Base-by-base conservation (phyloP, 2,113 vertebrate species). In the Oncorhynchus gorbuscha region DNA sequence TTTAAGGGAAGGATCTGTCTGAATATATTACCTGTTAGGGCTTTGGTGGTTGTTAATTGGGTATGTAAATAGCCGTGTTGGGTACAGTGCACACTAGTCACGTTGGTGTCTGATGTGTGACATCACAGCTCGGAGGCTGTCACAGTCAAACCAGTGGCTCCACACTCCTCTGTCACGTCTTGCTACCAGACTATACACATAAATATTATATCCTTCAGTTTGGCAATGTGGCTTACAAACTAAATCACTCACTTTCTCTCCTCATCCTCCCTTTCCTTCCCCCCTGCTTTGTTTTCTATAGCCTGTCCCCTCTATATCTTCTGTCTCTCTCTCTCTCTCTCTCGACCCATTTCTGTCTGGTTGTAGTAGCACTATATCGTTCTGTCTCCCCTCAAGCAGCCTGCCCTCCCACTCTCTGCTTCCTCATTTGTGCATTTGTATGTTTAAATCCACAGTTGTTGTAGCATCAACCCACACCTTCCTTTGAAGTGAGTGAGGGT, bases 401-500 rank as follows among this genome's bases (percentile, higher is more conserved):
- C 35, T 7, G 35, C 35, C 35, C 35, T 39, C 35, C 35, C 35
- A 39, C 35, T 39, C 35, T 39, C 35, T 39, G 35, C 35, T 39
- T 39, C 35, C 35, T 39, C 8, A 39, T 39, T 39, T 9, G 35
- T 39, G 8, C 9, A 8, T 7, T 39, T 39, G 8, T 39, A 39
- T 35, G 32, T 35, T 45, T 45, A 45, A 11, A 45, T 39, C 35
- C 35, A 39, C 8, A 45, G 39, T 45, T 45, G 35, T 39, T 39
- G 39, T 45, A 45, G 39, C 39, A 45, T 45, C 35, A 39, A 39
- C 35, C 79, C 80, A 81, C 74, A 70, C 32, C 61, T 26, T 62
- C 81, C 75, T 79, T 84, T 76, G 81, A 62, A 68, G 51, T 69
- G 69, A 73, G 45, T 55, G 24, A 76, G 20, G 22, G 71, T 51